Percentiles rank a stretch among this genome's conserved stretches.
These are phyloP conservation scores for Melanchra persicariae DNA, from an alignment of 2,888 invertebrate species.

Conservation along the genomic window DNA sequence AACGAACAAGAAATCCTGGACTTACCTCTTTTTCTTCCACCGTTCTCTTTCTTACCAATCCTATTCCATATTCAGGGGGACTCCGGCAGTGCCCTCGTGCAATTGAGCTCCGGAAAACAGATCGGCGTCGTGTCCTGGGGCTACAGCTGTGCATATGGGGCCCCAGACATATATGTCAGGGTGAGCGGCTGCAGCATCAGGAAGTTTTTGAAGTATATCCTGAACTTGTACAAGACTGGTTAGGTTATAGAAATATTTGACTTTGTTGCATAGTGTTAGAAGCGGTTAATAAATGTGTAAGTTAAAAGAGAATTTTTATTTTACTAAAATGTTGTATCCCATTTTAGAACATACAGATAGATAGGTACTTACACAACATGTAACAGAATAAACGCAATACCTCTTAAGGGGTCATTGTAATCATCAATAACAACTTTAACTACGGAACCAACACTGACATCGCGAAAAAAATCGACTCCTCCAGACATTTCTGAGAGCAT, in stretches of 20 bases:
- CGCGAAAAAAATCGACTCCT: too few relatives aligned
- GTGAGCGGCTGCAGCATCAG: conserved; percentile 62
- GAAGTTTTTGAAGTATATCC: conserved; percentile 47
- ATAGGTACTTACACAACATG: too few relatives aligned
- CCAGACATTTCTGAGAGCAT: too few relatives aligned
- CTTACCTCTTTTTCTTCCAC: not conserved
- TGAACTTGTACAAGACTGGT: conserved; percentile 16
- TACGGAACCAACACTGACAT: too few relatives aligned
- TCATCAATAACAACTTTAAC: too few relatives aligned
- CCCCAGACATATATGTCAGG: conserved; percentile 78
- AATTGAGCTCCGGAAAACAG: conserved; percentile 54
- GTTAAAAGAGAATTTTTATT: not conserved
- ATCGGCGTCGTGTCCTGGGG: conserved; percentile 82
- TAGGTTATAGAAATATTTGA: not conserved
- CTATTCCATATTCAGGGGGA: conserved; percentile 72
- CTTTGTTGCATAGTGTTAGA: conserved; percentile 21
- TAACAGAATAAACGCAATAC: too few relatives aligned
- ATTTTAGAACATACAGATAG: too few relatives aligned
- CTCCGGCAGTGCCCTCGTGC: conserved; percentile 77
- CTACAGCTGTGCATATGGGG: conserved; percentile 75
- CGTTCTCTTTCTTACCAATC: not conserved
- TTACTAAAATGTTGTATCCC: not conserved
- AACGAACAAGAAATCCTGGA: too few relatives aligned
- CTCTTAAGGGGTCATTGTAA: too few relatives aligned
- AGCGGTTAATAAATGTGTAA: conserved; percentile 20